phyloP scores from a whole-genome alignment of 2,113 vertebrate species.

The Pithys albifrons region DNA sequence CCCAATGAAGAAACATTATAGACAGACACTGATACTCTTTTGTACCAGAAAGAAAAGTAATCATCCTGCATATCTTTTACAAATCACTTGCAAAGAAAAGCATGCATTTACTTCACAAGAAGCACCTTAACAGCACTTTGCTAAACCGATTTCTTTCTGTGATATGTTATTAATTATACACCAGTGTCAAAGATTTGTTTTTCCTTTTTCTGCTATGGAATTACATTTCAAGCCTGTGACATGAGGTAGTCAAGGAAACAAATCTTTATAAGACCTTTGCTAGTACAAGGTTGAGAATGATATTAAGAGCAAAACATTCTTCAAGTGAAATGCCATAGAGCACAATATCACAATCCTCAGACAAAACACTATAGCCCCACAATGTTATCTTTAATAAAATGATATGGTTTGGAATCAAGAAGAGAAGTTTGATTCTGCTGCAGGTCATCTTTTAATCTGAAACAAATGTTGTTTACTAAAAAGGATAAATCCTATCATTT shows the following conservation, averaged over 20 bases:
- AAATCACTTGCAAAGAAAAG: slow-evolving; percentile 1
- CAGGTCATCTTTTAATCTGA: neutral
- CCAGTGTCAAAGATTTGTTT: neutral
- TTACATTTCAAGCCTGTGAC: neutral
- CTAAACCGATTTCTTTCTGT: neutral
- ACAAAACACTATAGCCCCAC: neutral
- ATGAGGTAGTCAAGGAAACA: slow-evolving; percentile 29
- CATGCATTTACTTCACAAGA: neutral
- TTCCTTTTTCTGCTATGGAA: neutral
- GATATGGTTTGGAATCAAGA: neutral
- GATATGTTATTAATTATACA: neutral
- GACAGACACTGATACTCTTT: neutral
- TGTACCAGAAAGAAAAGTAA: neutral
- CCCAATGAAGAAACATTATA: neutral
- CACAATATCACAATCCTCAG: neutral
- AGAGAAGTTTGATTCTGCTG: neutral
- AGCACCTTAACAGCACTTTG: neutral
- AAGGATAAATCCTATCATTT: neutral
- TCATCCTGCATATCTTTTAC: neutral
- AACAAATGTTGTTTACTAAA: neutral
- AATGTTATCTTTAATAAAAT: neutral
- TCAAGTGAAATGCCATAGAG: neutral
- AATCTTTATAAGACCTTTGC: slow-evolving; percentile 22
- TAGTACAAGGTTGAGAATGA: neutral
- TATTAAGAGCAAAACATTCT: slow-evolving; percentile 4